Evolutionary conservation across 2,797 vertebrate species (phyloP).

Genomic region (Scleropages formosus): DNA sequence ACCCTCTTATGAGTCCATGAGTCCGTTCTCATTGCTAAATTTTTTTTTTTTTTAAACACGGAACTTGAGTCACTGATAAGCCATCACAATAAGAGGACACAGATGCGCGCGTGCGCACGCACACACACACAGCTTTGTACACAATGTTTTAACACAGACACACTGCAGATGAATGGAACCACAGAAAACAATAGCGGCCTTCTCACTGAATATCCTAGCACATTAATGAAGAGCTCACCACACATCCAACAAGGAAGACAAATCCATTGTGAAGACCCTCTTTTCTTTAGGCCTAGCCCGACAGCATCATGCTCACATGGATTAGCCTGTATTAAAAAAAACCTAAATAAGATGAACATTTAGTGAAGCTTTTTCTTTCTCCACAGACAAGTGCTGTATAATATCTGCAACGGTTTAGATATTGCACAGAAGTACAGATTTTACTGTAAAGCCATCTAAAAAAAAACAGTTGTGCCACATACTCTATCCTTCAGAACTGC

Average conservation of each 20-base stretch:
- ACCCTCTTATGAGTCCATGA: too few relatives aligned
- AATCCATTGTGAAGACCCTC: conserved; percentile 22
- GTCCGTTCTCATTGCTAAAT: conserved; percentile 23
- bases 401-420: too few relatives aligned
- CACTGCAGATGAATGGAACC: conserved; percentile 7
- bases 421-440: too few relatives aligned
- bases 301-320: too few relatives aligned
- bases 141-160: conserved; percentile 29
- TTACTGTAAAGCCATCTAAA: too few relatives aligned
- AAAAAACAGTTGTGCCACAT: too few relatives aligned
- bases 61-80: conserved; percentile 29
- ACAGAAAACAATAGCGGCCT: conserved; percentile 15
- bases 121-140: conserved; percentile 5
- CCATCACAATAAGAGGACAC: conserved; percentile 19
- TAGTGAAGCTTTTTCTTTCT: too few relatives aligned
- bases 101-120: conserved; percentile 13
- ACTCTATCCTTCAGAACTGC: too few relatives aligned
- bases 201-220: conserved; percentile 19
- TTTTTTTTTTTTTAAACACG: conserved; percentile 22
- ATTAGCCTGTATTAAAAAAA: too few relatives aligned
- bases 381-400: too few relatives aligned
- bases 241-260: conserved; percentile 8
- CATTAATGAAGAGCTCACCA: conserved; percentile 27
- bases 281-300: neutral
- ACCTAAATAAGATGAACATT: too few relatives aligned